phyloP scores from a whole-genome alignment of 2,113 vertebrate genomes.

The Sturnira hondurensis region DNA sequence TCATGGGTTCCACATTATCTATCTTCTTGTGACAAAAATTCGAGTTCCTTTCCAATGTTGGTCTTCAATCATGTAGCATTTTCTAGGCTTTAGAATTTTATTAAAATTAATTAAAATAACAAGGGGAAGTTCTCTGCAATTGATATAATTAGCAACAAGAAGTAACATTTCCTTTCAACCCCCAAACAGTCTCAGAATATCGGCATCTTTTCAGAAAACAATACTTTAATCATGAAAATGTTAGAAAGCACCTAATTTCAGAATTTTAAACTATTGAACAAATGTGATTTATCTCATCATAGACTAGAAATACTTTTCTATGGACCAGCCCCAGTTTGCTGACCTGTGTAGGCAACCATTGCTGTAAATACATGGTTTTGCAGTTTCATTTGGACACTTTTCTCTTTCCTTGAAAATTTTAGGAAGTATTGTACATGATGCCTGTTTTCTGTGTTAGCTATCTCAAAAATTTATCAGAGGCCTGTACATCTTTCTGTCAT shows the following conservation, averaged over 20 bases:
- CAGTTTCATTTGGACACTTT: not conserved
- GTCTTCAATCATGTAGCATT: not conserved
- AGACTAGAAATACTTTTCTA: not conserved
- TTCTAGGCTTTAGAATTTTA: not conserved
- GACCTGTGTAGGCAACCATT: not conserved
- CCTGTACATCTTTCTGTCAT: not conserved
- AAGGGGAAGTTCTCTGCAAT: not conserved
- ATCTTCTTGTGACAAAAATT: conserved; percentile 14
- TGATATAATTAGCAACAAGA: not conserved
- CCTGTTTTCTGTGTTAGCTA: not conserved
- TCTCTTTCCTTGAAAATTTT: conserved; percentile 15
- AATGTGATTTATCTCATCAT: not conserved
- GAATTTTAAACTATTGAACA: not conserved
- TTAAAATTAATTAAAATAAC: not conserved
- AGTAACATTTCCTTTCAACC: not conserved
- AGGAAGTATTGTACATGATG: not conserved
- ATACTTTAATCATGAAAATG: not conserved
- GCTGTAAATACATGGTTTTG: not conserved
- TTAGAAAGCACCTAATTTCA: not conserved
- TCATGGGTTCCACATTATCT: not conserved
- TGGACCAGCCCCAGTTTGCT: not conserved
- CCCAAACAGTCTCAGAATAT: not conserved
- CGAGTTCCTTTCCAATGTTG: not conserved
- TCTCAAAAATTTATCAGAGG: not conserved
- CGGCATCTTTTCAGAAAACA: not conserved